Evolutionary conservation across 53 echinoderm and acorn worm species (phyloP), one percentile per base, ranked within the genome.

Genomic region (Arbacia lixula): DNA sequence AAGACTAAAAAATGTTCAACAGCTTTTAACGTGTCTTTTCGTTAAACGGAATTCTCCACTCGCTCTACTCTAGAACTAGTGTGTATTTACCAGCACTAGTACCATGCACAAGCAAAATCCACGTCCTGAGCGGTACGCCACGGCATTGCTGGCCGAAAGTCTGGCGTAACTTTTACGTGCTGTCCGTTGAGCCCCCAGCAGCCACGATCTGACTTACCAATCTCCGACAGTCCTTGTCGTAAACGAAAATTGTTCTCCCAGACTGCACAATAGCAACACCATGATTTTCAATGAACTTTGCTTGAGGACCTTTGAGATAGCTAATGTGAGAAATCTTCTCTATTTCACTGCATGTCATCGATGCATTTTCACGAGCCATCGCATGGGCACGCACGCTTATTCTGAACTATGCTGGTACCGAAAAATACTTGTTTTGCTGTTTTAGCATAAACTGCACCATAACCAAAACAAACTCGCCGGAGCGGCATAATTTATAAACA

Each of bases 181-280:
- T 43, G 41, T 17, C 41, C 11, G 14, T 3, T 6, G 14, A 41
- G 9, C 28, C 46, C 42, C 3, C 69, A 1, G 17, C 17, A 42
- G 3, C 41, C 29, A 12, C 29, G 5, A 61, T 1, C 43, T 4
- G 43, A 69, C 69, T 69, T 36, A 69, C 69, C 69, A 41, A 21
- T 43, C 43, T 69, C 28, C 27, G 40, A 6, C 69, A 5, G 42
- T 69, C 69, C 28, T 69, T 69, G 24, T 69, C 69, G 29, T 69
- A 69, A 5, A 69, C 43, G 43, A 25, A 69, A 17, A 69, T 40
- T 27, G 40, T 43, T 69, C 41, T 42, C 12, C 42, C 26, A 27
- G 41, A 69, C 8, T 69, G 40, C 36, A 69, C 69, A 4, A 69
- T 43, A 69, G 42, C 69, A 27, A 42, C 27, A 27, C 69, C 69